Percentiles rank a stretch among this genome's conserved stretches.
phyloP scores from a whole-genome alignment of 1,140 invertebrate species.

The Caenorhabditis elegans region WBcel235 BX284603.4:6270001-6270500 shows the following conservation, averaged over 20 bases:
- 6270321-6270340: constrained; percentile 1
- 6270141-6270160: not conserved
- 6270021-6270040: constrained; percentile 4
- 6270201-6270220: not conserved
- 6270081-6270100: not conserved
- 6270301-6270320: constrained; percentile 2
- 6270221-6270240: not conserved
- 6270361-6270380: not conserved
- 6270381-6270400: not conserved
- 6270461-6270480: too few species aligned
- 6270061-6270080: not conserved
- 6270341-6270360: not conserved
- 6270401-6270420: not conserved
- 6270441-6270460: too few species aligned
- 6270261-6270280: not conserved
- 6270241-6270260: constrained; percentile 2
- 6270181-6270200: not conserved
- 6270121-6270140: constrained; percentile 1
- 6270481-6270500: too few species aligned
- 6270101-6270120: not conserved
- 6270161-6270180: not conserved
- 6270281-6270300: not conserved
- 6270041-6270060: not conserved
- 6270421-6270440: too few species aligned
- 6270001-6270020: constrained; percentile 1